Conservation (phyloP, 2,797 vertebrate genomes). For the Arrhamphus sclerolepis region DNA sequence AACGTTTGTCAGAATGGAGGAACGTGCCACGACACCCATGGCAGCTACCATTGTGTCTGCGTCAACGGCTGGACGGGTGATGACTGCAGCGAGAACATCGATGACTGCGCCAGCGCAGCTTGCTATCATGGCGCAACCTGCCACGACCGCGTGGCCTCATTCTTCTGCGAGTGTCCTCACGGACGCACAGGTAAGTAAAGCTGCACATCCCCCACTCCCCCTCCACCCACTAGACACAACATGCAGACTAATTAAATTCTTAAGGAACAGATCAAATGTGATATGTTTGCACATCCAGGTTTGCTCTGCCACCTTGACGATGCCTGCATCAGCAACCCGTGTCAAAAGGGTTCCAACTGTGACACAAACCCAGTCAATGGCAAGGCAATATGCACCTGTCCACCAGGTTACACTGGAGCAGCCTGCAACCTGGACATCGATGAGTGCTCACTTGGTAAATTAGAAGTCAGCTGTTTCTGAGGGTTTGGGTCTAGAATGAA, state of each 20-base stretch:
- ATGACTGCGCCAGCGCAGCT: slow-evolving; percentile 93
- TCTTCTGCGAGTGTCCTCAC: slow-evolving; percentile 96
- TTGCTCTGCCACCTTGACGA: slow-evolving; percentile 95
- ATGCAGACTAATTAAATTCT: neutral
- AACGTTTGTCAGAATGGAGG: slow-evolving; percentile 96
- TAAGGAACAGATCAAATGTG: neutral
- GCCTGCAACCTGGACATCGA: slow-evolving; percentile 96
- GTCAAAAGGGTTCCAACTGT: slow-evolving; percentile 96
- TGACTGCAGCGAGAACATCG: slow-evolving; percentile 97
- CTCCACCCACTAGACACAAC: no score
- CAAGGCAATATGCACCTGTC: slow-evolving; percentile 97
- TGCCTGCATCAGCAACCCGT: slow-evolving; percentile 97
- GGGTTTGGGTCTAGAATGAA: neutral
- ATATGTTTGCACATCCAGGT: slow-evolving; percentile 73
- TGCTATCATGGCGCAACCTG: slow-evolving; percentile 93
- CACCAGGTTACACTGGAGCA: slow-evolving; percentile 90
- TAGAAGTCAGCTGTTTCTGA: neutral
- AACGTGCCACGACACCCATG: slow-evolving; percentile 93
- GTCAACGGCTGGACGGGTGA: slow-evolving; percentile 97
- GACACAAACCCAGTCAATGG: slow-evolving; percentile 98
- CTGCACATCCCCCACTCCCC: no score
- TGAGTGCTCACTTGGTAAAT: slow-evolving; percentile 91
- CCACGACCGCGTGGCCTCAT: slow-evolving; percentile 94
- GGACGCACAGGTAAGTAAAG: slow-evolving; percentile 88
- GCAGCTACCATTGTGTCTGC: slow-evolving; percentile 92